A percentile compares a stretch with the other conserved stretches of the same genome.
These are phyloP conservation scores for Drosophila nannoptera DNA, from an alignment of 1,140 invertebrate species.

Conservation along the genomic window DNA sequence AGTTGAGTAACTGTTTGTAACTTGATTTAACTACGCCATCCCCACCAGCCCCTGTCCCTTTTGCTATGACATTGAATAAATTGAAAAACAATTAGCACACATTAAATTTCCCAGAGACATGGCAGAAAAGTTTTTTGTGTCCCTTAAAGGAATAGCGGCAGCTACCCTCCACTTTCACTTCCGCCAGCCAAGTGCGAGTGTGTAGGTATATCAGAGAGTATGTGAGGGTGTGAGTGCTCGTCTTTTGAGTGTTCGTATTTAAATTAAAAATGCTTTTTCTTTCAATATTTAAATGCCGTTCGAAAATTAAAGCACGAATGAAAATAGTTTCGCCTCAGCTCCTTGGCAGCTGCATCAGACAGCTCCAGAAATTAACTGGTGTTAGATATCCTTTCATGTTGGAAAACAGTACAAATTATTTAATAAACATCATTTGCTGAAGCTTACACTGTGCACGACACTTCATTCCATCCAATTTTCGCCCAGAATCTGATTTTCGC, in stretches of 20 bases:
- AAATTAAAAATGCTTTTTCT: conserved; percentile 16
- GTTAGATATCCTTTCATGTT: neutral
- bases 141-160: conserved; percentile 13
- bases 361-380: neutral
- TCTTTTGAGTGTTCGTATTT: neutral
- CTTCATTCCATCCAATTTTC: conserved; percentile 18
- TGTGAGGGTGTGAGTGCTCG: neutral
- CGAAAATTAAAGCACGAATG: conserved; percentile 33
- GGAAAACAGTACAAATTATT: neutral
- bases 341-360: neutral
- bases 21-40: conserved; percentile 29
- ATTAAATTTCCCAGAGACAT: conserved; percentile 15
- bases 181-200: neutral
- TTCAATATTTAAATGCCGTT: conserved; percentile 7
- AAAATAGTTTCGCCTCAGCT: conserved; percentile 23
- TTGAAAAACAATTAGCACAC: conserved; percentile 62
- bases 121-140: conserved; percentile 27
- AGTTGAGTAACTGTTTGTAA: conserved; percentile 37
- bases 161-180: conserved; percentile 11
- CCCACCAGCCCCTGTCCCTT: too few relatives aligned
- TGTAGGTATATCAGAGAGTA: neutral
- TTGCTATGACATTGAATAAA: conserved; percentile 33
- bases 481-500: too few relatives aligned
- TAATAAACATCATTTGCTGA: neutral
- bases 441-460: conserved; percentile 2